Evolutionary conservation across 2,797 vertebrate species (phyloP).

Genomic region (Gorsachius magnificus): DNA sequence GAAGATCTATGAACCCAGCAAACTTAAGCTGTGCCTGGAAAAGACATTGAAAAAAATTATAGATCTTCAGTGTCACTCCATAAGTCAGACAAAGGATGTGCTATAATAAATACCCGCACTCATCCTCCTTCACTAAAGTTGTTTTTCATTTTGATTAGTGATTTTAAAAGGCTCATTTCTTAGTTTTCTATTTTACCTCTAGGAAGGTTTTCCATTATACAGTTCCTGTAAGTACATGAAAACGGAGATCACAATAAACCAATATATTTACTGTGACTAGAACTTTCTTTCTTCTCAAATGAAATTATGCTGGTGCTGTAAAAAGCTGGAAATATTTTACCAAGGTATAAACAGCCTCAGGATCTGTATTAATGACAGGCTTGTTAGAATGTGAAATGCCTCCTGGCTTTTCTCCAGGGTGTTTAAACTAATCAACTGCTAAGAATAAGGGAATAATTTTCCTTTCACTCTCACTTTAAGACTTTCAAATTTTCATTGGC

Average conservation of each 20-base stretch:
- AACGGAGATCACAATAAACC: slow-evolving; percentile 16
- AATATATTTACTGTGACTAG: slow-evolving; percentile 11
- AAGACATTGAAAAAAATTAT: slow-evolving; percentile 23
- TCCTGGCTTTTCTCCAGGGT: slow-evolving; percentile 12
- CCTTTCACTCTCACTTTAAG: neutral
- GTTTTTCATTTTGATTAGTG: slow-evolving; percentile 54
- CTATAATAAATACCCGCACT: slow-evolving; percentile 22
- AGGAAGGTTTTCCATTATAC: slow-evolving; percentile 27
- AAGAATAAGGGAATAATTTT: neutral
- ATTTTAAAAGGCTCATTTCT: slow-evolving; percentile 49
- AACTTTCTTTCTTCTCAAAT: slow-evolving; percentile 22
- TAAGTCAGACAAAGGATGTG: slow-evolving; percentile 12
- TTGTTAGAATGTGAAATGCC: slow-evolving; percentile 34
- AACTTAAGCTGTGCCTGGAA: neutral
- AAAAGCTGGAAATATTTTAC: slow-evolving; percentile 37
- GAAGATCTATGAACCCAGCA: neutral
- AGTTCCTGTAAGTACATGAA: slow-evolving; percentile 19
- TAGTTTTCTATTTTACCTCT: slow-evolving; percentile 37
- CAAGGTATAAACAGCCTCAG: neutral
- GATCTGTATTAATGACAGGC: slow-evolving; percentile 21
- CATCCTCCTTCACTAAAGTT: slow-evolving; percentile 5
- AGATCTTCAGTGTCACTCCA: neutral
- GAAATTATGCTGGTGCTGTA: neutral
- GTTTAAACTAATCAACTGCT: slow-evolving; percentile 19
- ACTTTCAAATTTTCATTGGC: neutral